Percentiles rank a stretch among this genome's conserved stretches.
phyloP scores from a whole-genome alignment of 2,113 vertebrate genomes.

The Phrynosoma blainvillii region DNA sequence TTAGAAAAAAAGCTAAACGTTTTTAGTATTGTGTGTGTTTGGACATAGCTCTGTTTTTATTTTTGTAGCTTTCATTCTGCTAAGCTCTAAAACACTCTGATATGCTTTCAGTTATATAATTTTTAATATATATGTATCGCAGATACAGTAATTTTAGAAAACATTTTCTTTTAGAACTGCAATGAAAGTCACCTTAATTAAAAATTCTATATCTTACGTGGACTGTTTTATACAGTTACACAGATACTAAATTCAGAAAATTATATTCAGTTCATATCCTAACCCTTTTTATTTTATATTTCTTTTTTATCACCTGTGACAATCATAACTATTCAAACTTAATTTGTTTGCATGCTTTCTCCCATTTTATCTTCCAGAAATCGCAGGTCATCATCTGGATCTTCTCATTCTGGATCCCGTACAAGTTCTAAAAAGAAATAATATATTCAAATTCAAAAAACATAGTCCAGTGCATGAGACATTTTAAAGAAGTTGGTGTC shows the following conservation, averaged over 20 bases:
- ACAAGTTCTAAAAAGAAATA: conserved; percentile 98
- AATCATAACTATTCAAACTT: conserved; percentile 43
- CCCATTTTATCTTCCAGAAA: conserved; percentile 86
- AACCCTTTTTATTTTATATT: conserved; percentile 12
- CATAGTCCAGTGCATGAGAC: conserved; percentile 81
- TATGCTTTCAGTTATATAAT: background rate
- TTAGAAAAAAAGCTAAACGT: conserved; percentile 45
- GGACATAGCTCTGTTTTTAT: conserved; percentile 31
- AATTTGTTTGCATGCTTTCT: conserved; percentile 73
- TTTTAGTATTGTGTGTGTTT: conserved; percentile 29
- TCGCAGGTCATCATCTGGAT: conserved; percentile 92
- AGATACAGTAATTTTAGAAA: conserved; percentile 5
- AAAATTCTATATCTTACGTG: background rate
- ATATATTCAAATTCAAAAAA: conserved; percentile 73
- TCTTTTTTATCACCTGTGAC: background rate
- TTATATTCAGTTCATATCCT: conserved; percentile 13
- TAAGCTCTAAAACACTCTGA: background rate
- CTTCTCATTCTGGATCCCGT: conserved; percentile 94
- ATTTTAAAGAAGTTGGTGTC: conserved; percentile 80
- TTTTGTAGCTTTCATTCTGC: background rate
- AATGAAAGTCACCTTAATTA: background rate
- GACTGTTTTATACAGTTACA: background rate
- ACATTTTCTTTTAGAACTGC: background rate
- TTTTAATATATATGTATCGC: conserved; percentile 15
- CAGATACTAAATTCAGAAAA: conserved; percentile 30